Base-by-base conservation (phyloP, 2,888 invertebrate genomes). In the Hirtodrosophila alboralis region DNA sequence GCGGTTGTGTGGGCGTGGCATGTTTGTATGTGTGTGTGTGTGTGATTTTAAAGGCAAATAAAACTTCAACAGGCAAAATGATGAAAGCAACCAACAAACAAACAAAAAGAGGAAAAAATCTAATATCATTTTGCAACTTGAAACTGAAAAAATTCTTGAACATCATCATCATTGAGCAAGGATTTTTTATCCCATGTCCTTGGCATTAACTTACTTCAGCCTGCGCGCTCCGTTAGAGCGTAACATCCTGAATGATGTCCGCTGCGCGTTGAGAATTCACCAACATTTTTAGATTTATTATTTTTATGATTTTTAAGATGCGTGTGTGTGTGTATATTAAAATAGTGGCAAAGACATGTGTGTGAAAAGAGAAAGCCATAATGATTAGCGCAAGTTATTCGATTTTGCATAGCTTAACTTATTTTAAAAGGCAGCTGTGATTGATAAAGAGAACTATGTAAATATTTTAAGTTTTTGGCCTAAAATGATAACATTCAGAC, bases 231-330 rank as follows among this genome's bases (percentile, higher is more conserved):
- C 87, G 90, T 90, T 90, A 90, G 89, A 90, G 90, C 88, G 90
- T 90, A 87, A 90, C 89, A 87, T 90, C 90, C 90, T 90, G 90
- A 84, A 90, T 90, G 81, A 90, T 90, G 87, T 90, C 90, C 88
- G 90, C 90, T 70, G 68, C 67, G 53, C 27, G 41, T 53, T 38
- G 26, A n/a, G n/a, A 47, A 52, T 59, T 53, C 60, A 30, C 60
- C 40, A 57, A 41, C 40, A 44, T 18, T 38, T 34, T 16, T 53
- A 31, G 38, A 26, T 13, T 21, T 18, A 34, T 7, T 44, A 38
- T 36, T 41, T 53, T 56, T 49, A 30, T 62, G 53, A 53, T 38
- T 43, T 44, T 41, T 37, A 58, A 43, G 26, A 51, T 49, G 61
- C 72, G n/a, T n/a, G n/a, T n/a, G n/a, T n/a, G n/a, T n/a, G n/a